Evolutionary conservation across 1,140 invertebrate genomes (phyloP).

Genomic region (Anastrepha obliqua): DNA sequence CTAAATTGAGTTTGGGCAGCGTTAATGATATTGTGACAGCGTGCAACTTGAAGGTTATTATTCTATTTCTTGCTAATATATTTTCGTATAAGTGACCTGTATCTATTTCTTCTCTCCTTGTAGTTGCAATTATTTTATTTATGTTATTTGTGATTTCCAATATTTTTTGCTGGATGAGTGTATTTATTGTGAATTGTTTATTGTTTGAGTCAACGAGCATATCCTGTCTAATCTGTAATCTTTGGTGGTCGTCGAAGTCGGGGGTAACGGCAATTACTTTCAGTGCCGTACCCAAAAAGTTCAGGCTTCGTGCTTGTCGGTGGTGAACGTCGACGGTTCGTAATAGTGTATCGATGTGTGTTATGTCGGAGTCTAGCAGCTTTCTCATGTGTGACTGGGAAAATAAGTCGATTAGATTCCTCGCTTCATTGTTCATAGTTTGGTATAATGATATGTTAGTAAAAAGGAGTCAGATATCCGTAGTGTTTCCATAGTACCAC

Average conservation of each 20-base stretch:
- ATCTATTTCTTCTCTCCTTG: neutral
- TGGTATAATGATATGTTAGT: slow-evolving; percentile 55
- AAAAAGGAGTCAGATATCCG: slow-evolving; percentile 54
- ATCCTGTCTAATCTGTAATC: neutral
- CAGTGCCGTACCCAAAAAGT: slow-evolving; percentile 55
- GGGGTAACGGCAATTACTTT: slow-evolving; percentile 53
- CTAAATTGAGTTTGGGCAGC: slow-evolving; percentile 1
- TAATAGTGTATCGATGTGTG: slow-evolving; percentile 47
- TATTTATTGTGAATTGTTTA: slow-evolving; percentile 10
- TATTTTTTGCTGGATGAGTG: slow-evolving; percentile 3
- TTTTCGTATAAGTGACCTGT: slow-evolving; percentile 2
- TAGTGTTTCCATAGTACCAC: slow-evolving; percentile 49
- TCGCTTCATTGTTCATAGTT: slow-evolving; percentile 55
- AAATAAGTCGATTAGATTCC: slow-evolving; percentile 37
- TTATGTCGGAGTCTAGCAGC: slow-evolving; percentile 46
- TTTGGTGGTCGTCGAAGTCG: slow-evolving; percentile 53
- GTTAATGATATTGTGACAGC: slow-evolving; percentile 17
- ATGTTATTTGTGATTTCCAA: no score
- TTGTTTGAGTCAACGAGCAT: neutral
- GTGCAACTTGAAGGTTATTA: neutral
- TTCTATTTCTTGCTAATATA: slow-evolving; percentile 16
- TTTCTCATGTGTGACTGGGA: slow-evolving; percentile 57
- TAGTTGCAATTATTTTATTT: no score
- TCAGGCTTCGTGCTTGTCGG: slow-evolving; percentile 55
- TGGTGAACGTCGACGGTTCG: slow-evolving; percentile 47